Evolutionary conservation across 2,113 vertebrate genomes (phyloP).

Genomic region (Pseudois nayaur): DNA sequence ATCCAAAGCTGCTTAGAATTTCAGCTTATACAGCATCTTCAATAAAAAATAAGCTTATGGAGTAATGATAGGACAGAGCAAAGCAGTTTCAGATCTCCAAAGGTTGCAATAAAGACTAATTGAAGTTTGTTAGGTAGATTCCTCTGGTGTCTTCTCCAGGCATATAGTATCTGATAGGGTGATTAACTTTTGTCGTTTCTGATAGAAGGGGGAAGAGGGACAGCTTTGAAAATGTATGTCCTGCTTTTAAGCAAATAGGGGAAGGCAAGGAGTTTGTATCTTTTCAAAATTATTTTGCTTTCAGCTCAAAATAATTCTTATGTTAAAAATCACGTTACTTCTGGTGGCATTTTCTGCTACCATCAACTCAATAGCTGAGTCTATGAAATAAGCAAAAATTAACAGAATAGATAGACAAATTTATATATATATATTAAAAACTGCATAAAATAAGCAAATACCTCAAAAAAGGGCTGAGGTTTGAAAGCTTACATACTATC

Average conservation of each 20-base stretch:
- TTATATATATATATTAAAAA: background rate
- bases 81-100: background rate
- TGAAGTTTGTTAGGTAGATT: background rate
- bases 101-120: background rate
- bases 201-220: background rate
- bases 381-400: background rate
- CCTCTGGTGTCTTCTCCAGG: background rate
- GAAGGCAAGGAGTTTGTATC: background rate
- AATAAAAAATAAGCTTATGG: background rate
- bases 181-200: background rate
- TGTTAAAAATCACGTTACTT: background rate
- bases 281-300: background rate
- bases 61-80: background rate
- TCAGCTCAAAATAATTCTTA: background rate
- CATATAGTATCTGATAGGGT: background rate
- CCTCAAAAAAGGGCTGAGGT: background rate
- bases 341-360: background rate
- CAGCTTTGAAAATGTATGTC: background rate
- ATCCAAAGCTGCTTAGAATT: background rate
- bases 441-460: background rate
- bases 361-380: background rate
- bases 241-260: background rate
- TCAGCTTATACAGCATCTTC: background rate
- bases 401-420: background rate
- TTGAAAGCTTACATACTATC: background rate